These are phyloP conservation scores for Excalfactoria chinensis DNA, from an alignment of 2,113 vertebrate species.

Conservation along the genomic window DNA sequence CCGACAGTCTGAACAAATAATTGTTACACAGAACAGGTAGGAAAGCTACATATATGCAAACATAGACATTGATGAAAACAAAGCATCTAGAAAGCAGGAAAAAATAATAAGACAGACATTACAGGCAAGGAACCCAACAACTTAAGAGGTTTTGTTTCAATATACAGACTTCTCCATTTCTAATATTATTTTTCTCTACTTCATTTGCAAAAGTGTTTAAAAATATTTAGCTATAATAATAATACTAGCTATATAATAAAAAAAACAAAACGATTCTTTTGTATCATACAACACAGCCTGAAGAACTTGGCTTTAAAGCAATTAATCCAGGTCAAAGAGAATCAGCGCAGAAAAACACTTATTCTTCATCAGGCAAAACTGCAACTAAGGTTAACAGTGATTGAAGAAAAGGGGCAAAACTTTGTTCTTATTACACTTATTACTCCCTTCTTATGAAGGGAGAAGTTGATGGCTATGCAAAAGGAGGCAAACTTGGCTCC, in stretches of 20 bases:
- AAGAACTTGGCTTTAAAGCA: not conserved
- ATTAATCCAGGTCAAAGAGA: not conserved
- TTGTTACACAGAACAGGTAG: not conserved
- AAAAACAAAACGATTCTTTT: not conserved
- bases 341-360: not conserved
- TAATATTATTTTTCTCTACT: not conserved
- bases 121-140: not conserved
- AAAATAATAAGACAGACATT: not conserved
- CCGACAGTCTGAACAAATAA: not conserved
- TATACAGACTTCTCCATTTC: not conserved
- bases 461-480: not conserved
- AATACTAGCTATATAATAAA: not conserved
- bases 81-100: not conserved
- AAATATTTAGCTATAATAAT: not conserved
- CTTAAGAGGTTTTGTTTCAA: not conserved
- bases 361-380: not conserved
- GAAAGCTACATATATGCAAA: not conserved
- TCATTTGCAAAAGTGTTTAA: not conserved
- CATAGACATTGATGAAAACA: not conserved
- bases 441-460: too few relatives aligned
- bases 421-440: not conserved
- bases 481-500: not conserved
- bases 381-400: not conserved
- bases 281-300: not conserved
- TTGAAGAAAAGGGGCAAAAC: not conserved